A percentile compares a stretch with the other conserved stretches of the same genome.
These are phyloP conservation scores for Zootermopsis nevadensis DNA, from an alignment of 2,888 invertebrate species.

Conservation along the genomic window DNA sequence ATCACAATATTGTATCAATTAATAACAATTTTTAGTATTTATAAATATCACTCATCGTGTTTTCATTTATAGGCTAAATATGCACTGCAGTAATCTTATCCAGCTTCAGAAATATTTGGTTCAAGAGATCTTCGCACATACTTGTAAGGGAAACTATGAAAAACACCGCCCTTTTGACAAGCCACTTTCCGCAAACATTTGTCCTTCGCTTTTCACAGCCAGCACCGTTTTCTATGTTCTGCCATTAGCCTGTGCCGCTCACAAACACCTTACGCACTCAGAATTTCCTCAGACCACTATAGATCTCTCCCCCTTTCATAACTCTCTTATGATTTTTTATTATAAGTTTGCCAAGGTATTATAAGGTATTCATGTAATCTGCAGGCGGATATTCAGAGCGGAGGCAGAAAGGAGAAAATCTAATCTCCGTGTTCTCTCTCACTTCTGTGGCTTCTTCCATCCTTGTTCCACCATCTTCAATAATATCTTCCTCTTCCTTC, in stretches of 20 bases:
- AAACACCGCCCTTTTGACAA: too few relatives aligned
- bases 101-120: too few relatives aligned
- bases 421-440: slow-evolving; percentile 24
- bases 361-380: slow-evolving; percentile 51
- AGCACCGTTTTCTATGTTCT: neutral
- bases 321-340: slow-evolving; percentile 42
- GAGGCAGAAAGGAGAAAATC: slow-evolving; percentile 34
- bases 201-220: too few relatives aligned
- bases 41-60: too few relatives aligned
- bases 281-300: neutral
- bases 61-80: too few relatives aligned
- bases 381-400: slow-evolving; percentile 46
- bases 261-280: neutral
- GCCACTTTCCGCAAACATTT: too few relatives aligned
- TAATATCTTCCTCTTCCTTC: neutral
- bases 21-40: too few relatives aligned
- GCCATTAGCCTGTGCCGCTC: neutral
- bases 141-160: too few relatives aligned
- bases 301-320: slow-evolving; percentile 22
- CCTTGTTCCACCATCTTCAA: neutral
- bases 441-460: neutral
- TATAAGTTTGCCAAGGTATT: slow-evolving; percentile 39
- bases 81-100: too few relatives aligned
- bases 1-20: too few relatives aligned
- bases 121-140: too few relatives aligned